Evolutionary conservation across 2,113 vertebrate species (phyloP), one percentile per base, ranked within the genome.

Genomic region (Fukomys damarensis): DNA sequence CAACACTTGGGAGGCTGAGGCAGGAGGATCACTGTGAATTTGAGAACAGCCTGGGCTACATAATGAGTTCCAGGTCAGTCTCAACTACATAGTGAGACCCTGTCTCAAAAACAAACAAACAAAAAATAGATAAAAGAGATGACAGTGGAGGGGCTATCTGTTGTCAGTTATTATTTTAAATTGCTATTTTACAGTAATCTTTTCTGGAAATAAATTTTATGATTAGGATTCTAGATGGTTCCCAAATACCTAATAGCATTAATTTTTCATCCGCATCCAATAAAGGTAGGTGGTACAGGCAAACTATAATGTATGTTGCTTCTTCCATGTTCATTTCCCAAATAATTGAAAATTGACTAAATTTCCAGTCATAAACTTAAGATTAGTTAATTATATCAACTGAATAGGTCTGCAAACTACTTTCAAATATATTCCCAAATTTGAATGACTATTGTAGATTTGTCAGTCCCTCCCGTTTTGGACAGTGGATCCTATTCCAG

Each of bases 361-460:
- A 74, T 80, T 92, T 92, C 86, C 28, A 83, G 7, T 59, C 22
- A 85, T 85, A 84, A 96, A 83, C 41, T 76, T 84, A 68, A 97
- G 68, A 43, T 70, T 41, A 96, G 59, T 87, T 91, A 91, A 72
- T 82, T 83, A 81, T 83, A 76, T 32, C 24, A 95, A 95, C 8
- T 84, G 68, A 86, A 74, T 52, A 9, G 65, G 91, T 81, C 30
- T 82, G 20, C 12, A 94, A 91, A 26, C 41, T 70, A 63, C 66
- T 91, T 95, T 70, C n/a, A 89, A 74, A 79, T 88, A 66, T 87
- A 74, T 66, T 92, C 86, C 77, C 70, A 88, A 35, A 65, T 63
- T 59, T 63, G 35, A 63, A 63, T 87, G n/a, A 91, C 32, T 85
- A 13, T 19, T 43, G 24, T 38, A 79, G 66, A 74, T 83, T 79